Conservation (phyloP, 2,113 vertebrate genomes). For the pig (Sus scrofa) region DNA sequence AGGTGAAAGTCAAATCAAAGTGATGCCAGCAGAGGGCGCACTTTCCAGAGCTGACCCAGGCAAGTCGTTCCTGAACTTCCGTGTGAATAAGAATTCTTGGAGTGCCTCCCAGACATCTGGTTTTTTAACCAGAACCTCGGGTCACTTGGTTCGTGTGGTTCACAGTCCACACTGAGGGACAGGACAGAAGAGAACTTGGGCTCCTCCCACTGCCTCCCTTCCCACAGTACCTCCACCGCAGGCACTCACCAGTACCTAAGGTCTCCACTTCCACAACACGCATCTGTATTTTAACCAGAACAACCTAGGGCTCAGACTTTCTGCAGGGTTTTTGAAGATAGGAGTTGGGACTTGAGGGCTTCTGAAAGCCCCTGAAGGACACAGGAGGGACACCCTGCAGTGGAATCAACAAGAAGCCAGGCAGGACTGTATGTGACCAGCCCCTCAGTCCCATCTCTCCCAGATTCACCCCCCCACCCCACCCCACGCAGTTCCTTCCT, state of each 20-base stretch:
- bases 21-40: neutral
- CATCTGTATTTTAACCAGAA: neutral
- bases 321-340: neutral
- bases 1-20: neutral
- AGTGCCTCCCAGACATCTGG: neutral
- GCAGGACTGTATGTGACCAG: neutral
- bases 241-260: accelerated
- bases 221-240: too few relatives aligned
- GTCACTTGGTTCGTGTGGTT: neutral
- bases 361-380: neutral
- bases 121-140: neutral
- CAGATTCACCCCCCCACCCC: accelerated
- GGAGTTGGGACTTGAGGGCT: neutral
- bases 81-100: slow-evolving; percentile 41
- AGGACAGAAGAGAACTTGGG: neutral
- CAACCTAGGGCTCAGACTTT: neutral
- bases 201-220: neutral
- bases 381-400: neutral
- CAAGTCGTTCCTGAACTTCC: too few relatives aligned
- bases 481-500: neutral
- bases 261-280: neutral
- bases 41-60: neutral
- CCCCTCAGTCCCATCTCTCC: accelerated
- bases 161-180: neutral
- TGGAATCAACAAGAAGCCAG: neutral